phyloP scores from a whole-genome alignment of 2,797 vertebrate species.

The Takifugu rubripes region DNA sequence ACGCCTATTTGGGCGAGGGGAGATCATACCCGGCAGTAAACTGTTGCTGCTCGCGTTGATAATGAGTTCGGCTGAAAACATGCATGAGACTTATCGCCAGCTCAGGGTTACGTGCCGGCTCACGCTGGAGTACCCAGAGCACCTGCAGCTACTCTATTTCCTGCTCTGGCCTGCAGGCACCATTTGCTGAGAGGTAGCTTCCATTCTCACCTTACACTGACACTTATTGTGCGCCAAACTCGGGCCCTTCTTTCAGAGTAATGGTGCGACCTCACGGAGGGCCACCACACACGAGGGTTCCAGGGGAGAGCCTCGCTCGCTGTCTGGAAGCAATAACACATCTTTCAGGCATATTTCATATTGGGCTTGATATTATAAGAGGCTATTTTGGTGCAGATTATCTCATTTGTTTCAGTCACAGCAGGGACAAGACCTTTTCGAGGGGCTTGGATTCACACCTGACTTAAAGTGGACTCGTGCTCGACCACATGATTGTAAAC shows the following conservation, averaged over 20 bases:
- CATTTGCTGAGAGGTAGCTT: constrained; percentile 43
- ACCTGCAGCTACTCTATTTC: constrained; percentile 69
- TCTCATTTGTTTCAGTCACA: too few relatives aligned
- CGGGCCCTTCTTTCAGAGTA: constrained; percentile 51
- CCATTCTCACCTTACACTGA: constrained; percentile 45
- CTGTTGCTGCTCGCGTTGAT: constrained; percentile 11
- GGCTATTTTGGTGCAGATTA: too few relatives aligned
- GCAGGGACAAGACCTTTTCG: too few relatives aligned
- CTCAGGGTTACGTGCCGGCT: constrained; percentile 44
- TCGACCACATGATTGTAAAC: constrained; percentile 16
- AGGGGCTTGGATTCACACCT: not conserved
- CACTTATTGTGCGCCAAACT: constrained; percentile 50
- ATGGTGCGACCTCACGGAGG: constrained; percentile 58
- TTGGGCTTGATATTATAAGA: too few relatives aligned
- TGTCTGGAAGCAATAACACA: too few relatives aligned
- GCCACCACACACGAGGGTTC: constrained; percentile 41
- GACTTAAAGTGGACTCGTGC: not conserved
- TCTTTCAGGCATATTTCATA: too few relatives aligned
- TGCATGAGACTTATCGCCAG: constrained; percentile 18
- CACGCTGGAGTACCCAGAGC: constrained; percentile 17
- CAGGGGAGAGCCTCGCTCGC: constrained; percentile 3
- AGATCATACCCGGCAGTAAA: constrained; percentile 8
- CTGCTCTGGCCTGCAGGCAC: constrained; percentile 50
- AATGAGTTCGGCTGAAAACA: constrained; percentile 21
- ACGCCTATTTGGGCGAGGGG: constrained; percentile 7